These are phyloP conservation scores for Spodoptera picta DNA, from an alignment of 2,888 invertebrate species.

Conservation along the genomic window DNA sequence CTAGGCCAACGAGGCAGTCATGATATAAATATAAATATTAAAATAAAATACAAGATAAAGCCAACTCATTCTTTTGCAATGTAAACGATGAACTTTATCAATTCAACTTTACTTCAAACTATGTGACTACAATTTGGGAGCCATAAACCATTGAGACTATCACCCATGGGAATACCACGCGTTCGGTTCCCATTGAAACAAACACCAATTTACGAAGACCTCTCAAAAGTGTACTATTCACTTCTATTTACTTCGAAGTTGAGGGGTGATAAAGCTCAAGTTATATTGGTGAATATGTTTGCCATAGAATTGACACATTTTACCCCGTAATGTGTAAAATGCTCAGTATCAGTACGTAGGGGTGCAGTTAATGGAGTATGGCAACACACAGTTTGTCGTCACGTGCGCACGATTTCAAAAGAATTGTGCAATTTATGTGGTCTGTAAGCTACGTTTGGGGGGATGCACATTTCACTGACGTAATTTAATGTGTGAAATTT, in stretches of 20 bases:
- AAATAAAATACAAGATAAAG: no score
- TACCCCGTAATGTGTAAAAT: slow-evolving; percentile 73
- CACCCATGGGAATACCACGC: slow-evolving; percentile 72
- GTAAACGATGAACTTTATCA: slow-evolving; percentile 5
- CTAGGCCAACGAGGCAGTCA: no score
- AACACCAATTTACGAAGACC: slow-evolving; percentile 61
- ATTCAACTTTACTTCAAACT: slow-evolving; percentile 32
- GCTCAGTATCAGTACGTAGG: slow-evolving; percentile 55
- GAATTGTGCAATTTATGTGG: slow-evolving; percentile 60
- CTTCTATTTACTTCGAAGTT: not conserved
- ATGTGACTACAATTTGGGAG: slow-evolving; percentile 55
- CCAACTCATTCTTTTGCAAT: no score
- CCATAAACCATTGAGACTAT: slow-evolving; percentile 61
- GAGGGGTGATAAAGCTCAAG: slow-evolving; percentile 51
- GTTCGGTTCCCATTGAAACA: slow-evolving; percentile 64
- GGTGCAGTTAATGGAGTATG: slow-evolving; percentile 75
- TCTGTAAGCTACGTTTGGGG: slow-evolving; percentile 36
- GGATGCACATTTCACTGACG: slow-evolving; percentile 9
- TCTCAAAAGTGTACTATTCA: slow-evolving; percentile 6
- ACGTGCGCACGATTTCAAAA: slow-evolving; percentile 72
- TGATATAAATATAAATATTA: no score
- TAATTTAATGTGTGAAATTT: slow-evolving; percentile 7
- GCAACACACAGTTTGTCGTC: slow-evolving; percentile 68
- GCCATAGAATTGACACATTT: slow-evolving; percentile 67
- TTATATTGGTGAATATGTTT: slow-evolving; percentile 60